These are phyloP conservation scores for Pempheris klunzingeri DNA, from an alignment of 2,797 vertebrate genomes.

Conservation along the genomic window DNA sequence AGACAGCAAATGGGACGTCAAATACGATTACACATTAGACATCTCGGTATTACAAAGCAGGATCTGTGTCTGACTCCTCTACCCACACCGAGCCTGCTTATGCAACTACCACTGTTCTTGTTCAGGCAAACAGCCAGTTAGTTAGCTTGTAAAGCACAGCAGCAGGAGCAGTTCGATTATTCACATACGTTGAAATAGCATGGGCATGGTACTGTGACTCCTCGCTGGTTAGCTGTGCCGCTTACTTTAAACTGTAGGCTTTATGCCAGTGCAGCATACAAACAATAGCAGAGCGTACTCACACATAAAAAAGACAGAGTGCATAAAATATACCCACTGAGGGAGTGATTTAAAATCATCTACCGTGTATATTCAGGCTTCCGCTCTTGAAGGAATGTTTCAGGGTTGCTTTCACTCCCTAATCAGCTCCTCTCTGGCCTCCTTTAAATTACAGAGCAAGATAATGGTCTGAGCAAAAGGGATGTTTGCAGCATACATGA, in stretches of 20 bases:
- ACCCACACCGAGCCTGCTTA: constrained; percentile 66
- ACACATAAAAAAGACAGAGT: constrained; percentile 10
- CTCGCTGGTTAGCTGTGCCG: constrained; percentile 60
- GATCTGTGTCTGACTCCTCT: constrained; percentile 65
- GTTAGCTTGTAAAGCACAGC: constrained; percentile 61
- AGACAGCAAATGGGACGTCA: constrained; percentile 65
- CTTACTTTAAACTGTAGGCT: constrained; percentile 50
- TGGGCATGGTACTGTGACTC: constrained; percentile 49
- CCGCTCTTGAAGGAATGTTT: background rate
- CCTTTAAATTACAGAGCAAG: constrained; percentile 4
- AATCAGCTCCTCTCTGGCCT: background rate
- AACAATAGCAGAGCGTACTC: constrained; percentile 23
- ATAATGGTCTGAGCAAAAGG: background rate
- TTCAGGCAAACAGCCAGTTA: constrained; percentile 64
- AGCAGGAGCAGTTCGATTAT: constrained; percentile 57
- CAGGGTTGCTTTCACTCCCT: background rate
- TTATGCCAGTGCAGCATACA: constrained; percentile 46
- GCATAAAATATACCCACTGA: background rate
- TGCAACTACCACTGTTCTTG: constrained; percentile 61
- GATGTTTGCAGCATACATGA: background rate
- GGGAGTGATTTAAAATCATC: constrained; percentile 17
- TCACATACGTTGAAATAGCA: constrained; percentile 53
- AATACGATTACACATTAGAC: constrained; percentile 67
- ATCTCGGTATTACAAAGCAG: constrained; percentile 59
- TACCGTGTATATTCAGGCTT: background rate